Base-by-base conservation (phyloP, 2,888 invertebrate species). In the Lasius platythorax region DNA sequence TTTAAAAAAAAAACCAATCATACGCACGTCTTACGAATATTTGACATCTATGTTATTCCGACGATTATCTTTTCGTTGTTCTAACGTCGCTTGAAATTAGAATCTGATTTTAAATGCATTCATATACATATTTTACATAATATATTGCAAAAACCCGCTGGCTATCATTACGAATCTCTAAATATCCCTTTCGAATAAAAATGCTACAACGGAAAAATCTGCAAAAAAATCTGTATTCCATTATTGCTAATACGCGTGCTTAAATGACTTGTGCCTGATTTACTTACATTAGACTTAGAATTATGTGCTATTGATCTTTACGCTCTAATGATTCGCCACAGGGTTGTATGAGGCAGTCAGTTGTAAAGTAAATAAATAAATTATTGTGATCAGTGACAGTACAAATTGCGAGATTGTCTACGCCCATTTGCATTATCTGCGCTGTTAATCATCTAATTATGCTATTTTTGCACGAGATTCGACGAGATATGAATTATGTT, bases 241-340 rank as follows among this genome's bases (percentile, higher is more conserved):
- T 74, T 61, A 68, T 61, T 50, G 76, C 83, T 87, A 76, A 82
- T 83, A 73, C 70, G 64, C 50, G 61, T 70, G 66, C 83, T 70
- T 43, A 73, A 86, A 86, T 86, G 83, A 85, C 85, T 87, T 72
- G 84, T 78, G 84, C 68, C 66, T 84, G 82, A 73, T 79, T 53
- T 61, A 73, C 79, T 37, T 23, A 23, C 23, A 23, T 61, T 81
- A 73, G 75, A 84, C 86, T 89, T 85, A 83, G 84, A 87, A 81
- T 75, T 79, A 72, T 85, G 88, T 90, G 90, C 86, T 90, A 88
- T 90, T 90, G 89, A 90, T 87, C 89, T 90, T 90, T 90, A 90
- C 88, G 74, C 85, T 90, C 85, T 37, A 82, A 89, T 83, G 85
- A 90, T 90, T 90, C 86, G 85, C 88, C 86, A 90, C 73, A 84